A percentile compares a stretch with the other conserved stretches of the same genome.
Conservation (phyloP, 92 coral and sea anemone genomes). For the Epizoanthus scotinus region DNA sequence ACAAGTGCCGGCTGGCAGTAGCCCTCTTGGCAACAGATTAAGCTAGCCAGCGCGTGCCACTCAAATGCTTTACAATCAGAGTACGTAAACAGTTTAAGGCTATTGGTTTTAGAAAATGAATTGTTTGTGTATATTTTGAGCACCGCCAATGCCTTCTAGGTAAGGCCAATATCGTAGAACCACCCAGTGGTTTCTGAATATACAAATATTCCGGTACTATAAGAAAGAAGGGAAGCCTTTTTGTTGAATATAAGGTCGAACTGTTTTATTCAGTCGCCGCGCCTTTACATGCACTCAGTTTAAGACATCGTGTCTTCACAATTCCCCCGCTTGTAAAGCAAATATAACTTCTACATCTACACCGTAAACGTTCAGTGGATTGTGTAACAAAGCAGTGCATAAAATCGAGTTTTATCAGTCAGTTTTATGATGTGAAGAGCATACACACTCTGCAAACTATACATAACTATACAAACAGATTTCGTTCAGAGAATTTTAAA, state of each 20-base stretch:
- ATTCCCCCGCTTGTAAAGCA: too few species aligned
- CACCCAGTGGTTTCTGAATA: not conserved
- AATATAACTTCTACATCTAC: too few species aligned
- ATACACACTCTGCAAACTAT: too few species aligned
- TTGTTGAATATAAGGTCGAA: not conserved
- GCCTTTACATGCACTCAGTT: too few species aligned
- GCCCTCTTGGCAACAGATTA: not conserved
- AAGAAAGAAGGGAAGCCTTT: not conserved
- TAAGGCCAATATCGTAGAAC: not conserved
- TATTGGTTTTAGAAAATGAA: not conserved
- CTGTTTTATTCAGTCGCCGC: not conserved
- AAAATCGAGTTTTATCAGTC: too few species aligned
- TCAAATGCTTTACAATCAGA: not conserved
- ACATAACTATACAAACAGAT: too few species aligned
- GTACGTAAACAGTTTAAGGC: not conserved
- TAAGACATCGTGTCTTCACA: too few species aligned
- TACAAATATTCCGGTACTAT: not conserved
- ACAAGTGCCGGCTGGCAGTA: not conserved
- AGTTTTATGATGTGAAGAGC: too few species aligned
- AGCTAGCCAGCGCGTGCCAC: not conserved
- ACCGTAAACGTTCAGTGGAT: too few species aligned
- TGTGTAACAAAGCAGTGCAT: too few species aligned
- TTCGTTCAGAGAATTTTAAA: too few species aligned
- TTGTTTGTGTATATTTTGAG: not conserved
- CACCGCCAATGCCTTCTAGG: not conserved